Evolutionary conservation across 2,113 vertebrate genomes (phyloP).

Genomic region (Meles meles): DNA sequence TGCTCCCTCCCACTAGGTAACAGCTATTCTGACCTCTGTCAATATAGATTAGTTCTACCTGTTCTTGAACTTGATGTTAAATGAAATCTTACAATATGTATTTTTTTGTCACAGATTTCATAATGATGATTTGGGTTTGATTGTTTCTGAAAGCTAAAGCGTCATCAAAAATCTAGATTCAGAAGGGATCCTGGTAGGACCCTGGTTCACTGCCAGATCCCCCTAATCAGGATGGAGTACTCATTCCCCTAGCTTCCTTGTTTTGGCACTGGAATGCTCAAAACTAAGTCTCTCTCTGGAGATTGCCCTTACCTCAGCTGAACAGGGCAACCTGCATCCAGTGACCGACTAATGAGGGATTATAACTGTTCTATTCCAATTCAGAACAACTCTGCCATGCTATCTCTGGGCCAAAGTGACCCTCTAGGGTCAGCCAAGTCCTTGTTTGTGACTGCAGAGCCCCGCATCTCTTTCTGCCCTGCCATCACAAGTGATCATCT

Average conservation of each 20-base stretch:
- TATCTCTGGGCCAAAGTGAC: background rate
- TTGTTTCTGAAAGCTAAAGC: background rate
- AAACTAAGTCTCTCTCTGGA: background rate
- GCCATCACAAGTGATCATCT: background rate
- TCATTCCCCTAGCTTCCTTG: background rate
- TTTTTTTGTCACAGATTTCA: background rate
- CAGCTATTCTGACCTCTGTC: background rate
- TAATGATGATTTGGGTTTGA: background rate
- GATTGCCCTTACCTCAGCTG: background rate
- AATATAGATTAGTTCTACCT: background rate
- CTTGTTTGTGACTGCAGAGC: background rate
- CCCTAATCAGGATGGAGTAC: background rate
- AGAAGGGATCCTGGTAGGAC: background rate
- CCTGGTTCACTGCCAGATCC: background rate
- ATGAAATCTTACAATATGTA: background rate
- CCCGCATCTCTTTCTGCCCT: background rate
- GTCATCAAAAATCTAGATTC: background rate
- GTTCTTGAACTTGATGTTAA: background rate
- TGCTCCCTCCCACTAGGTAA: background rate
- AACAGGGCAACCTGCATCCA: background rate
- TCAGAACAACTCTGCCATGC: background rate
- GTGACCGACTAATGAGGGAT: background rate
- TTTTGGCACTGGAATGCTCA: background rate
- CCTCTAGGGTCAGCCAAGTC: background rate
- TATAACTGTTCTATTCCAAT: background rate